Conservation (phyloP, 2,113 vertebrate genomes). For the Grantiella picta region DNA sequence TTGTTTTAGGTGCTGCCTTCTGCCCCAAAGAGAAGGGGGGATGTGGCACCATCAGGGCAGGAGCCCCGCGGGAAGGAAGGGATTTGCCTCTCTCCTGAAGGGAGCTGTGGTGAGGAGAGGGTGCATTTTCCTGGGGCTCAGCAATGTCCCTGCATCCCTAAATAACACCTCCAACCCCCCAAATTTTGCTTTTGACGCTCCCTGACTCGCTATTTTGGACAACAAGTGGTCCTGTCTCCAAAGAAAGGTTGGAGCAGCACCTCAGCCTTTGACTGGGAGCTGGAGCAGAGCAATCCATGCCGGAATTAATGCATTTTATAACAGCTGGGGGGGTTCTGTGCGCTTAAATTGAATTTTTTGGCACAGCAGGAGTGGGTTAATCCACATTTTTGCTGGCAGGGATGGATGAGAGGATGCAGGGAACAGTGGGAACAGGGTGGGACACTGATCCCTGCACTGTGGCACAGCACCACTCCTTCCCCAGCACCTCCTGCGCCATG, state of each 20-base stretch:
- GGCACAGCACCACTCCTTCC: neutral
- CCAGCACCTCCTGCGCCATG: neutral
- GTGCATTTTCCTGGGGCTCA: neutral
- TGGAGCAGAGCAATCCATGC: neutral
- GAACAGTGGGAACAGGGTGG: neutral
- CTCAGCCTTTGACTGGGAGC: neutral
- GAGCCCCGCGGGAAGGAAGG: neutral
- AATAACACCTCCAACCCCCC: neutral
- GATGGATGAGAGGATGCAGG: neutral
- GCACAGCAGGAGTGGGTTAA: neutral
- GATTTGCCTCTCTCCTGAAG: neutral
- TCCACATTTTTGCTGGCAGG: neutral
- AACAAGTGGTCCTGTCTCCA: neutral
- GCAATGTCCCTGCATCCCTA: accelerated
- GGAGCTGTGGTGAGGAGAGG: neutral
- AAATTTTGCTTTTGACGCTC: neutral
- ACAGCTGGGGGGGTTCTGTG: neutral
- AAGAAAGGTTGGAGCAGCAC: neutral
- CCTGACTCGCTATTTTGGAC: neutral
- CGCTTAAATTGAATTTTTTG: neutral
- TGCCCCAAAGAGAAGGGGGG: neutral
- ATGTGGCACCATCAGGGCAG: neutral
- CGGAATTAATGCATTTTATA: neutral
- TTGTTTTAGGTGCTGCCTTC: neutral
- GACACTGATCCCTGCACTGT: neutral